phyloP scores from a whole-genome alignment of 2,888 invertebrate genomes.

The Lutraria lutraria region DNA sequence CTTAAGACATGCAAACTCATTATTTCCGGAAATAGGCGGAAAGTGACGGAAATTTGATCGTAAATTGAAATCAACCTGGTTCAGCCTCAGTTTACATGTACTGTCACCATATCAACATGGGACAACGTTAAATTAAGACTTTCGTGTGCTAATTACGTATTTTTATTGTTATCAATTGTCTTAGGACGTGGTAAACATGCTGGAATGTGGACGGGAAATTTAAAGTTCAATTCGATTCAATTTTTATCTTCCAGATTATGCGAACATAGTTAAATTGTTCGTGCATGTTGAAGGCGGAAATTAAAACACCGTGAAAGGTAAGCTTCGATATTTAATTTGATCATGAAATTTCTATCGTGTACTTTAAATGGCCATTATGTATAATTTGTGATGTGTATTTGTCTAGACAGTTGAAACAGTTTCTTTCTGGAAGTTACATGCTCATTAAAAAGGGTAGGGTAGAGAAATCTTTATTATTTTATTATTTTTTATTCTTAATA shows the following conservation, averaged over 20 bases:
- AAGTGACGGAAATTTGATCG: neutral
- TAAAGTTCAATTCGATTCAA: neutral
- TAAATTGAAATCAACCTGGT: neutral
- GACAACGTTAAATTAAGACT: neutral
- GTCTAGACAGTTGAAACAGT: no score
- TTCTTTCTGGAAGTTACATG: no score
- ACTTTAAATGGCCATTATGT: no score
- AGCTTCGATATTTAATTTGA: no score
- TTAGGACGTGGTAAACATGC: neutral
- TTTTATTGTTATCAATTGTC: neutral
- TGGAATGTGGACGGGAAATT: neutral
- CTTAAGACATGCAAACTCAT: no score
- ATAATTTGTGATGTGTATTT: no score
- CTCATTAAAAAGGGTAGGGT: no score
- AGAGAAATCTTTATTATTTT: no score
- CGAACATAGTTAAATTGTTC: neutral
- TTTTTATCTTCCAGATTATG: neutral
- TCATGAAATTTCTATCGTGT: no score
- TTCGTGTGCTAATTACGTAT: neutral
- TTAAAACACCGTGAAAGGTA: no score
- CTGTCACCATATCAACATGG: neutral
- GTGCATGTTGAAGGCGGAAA: no score
- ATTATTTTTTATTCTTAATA: no score
- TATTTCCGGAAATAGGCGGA: neutral
- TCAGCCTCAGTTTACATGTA: conserved; percentile 1